A percentile compares a stretch with the other conserved stretches of the same genome.
Conservation (phyloP, 2,113 vertebrate genomes). For the Nyctereutes procyonoides region DNA sequence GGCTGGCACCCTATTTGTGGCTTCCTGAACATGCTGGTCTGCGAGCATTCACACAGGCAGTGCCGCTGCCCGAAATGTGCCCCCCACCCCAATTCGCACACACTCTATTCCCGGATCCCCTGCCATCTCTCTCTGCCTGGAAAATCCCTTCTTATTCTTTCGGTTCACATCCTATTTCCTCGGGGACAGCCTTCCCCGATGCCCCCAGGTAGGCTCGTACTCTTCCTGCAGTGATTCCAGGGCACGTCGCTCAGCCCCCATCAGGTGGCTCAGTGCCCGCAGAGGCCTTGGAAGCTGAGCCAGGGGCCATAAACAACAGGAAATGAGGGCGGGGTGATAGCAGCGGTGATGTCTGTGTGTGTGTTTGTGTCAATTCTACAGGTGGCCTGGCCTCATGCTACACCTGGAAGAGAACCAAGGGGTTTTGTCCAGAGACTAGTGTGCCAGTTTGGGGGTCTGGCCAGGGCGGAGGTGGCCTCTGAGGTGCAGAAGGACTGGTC, state of each 20-base stretch:
- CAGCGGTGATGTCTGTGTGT: not conserved
- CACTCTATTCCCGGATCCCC: not conserved
- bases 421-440: not conserved
- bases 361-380: slow-evolving; percentile 1
- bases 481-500: slow-evolving; percentile 36
- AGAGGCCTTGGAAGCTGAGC: slow-evolving; percentile 50
- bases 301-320: slow-evolving; percentile 68
- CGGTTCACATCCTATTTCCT: not conserved
- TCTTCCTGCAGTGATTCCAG: not conserved
- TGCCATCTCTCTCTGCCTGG: not conserved
- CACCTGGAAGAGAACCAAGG: not conserved
- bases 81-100: too few relatives aligned
- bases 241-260: not conserved
- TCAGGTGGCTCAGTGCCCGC: slow-evolving; percentile 24
- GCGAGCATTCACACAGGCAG: not conserved
- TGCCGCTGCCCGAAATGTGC: not conserved
- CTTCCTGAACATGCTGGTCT: not conserved
- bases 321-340: slow-evolving; percentile 49
- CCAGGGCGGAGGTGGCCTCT: not conserved
- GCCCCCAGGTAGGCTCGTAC: not conserved
- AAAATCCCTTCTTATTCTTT: not conserved
- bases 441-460: not conserved
- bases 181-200: not conserved
- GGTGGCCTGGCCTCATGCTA: not conserved
- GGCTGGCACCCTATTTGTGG: not conserved